These are phyloP conservation scores for Apamea epomidion DNA, from an alignment of 2,888 invertebrate genomes.

Conservation along the genomic window DNA sequence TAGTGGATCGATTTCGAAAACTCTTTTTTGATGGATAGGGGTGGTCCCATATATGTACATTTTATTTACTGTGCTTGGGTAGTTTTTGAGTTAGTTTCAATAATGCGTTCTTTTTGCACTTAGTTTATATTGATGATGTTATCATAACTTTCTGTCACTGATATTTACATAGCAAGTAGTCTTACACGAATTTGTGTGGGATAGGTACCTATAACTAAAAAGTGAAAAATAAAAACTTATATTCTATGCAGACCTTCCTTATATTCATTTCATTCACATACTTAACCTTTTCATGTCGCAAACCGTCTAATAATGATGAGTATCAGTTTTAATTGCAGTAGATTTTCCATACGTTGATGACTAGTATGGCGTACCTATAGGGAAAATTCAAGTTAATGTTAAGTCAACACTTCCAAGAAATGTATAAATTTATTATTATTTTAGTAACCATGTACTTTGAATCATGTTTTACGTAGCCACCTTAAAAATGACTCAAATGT, in stretches of 20 bases:
- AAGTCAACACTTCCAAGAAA: background rate
- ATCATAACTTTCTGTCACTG: too few relatives aligned
- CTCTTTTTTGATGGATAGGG: too few relatives aligned
- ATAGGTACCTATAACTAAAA: too few relatives aligned
- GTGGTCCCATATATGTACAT: too few relatives aligned
- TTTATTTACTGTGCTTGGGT: too few relatives aligned
- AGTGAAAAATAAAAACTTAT: too few relatives aligned
- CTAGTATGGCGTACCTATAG: background rate
- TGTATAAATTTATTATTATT: background rate
- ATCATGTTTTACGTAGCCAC: background rate
- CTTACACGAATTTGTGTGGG: too few relatives aligned
- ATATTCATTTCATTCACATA: background rate
- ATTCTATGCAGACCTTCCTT: background rate
- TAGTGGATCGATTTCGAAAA: too few relatives aligned
- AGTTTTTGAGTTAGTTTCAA: too few relatives aligned
- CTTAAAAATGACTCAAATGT: background rate
- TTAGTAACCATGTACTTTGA: background rate
- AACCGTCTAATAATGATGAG: background rate
- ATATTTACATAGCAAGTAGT: too few relatives aligned
- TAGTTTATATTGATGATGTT: too few relatives aligned
- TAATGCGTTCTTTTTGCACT: too few relatives aligned
- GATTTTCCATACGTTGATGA: constrained; percentile 15
- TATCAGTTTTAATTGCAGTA: background rate
- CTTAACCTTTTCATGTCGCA: background rate
- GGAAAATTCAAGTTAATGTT: background rate